phyloP scores from a whole-genome alignment of 37 sponge, comb jelly and placozoan genomes.

The Halichondria panicea region DNA sequence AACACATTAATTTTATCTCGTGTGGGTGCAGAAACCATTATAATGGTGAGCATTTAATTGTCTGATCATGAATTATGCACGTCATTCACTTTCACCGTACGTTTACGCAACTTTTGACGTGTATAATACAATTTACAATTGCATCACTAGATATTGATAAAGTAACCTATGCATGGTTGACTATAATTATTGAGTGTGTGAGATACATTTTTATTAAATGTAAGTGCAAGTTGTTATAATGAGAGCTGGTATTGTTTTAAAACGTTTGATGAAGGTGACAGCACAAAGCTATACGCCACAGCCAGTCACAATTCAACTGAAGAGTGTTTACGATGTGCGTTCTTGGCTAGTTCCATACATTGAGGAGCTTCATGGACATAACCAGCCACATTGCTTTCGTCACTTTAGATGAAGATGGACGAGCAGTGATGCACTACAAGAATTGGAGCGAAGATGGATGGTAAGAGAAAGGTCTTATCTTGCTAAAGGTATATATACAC shows the following conservation, averaged over 20 bases:
- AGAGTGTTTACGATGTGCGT: conserved; percentile 17
- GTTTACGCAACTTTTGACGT: too few relatives aligned
- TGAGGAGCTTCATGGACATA: conserved; percentile 24
- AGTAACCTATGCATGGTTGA: too few relatives aligned
- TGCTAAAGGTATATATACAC: not conserved
- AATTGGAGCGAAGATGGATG: conserved; percentile 23
- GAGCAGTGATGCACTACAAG: conserved; percentile 36
- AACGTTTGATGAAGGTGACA: conserved; percentile 11
- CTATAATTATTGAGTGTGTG: too few relatives aligned
- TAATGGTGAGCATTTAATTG: not conserved
- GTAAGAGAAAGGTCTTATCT: not conserved
- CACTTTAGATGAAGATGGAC: conserved; percentile 3
- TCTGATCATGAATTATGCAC: too few relatives aligned
- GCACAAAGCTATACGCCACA: conserved; percentile 12
- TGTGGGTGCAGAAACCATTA: not conserved
- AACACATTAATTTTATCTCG: not conserved
- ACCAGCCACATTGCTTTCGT: conserved; percentile 24
- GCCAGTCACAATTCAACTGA: not conserved
- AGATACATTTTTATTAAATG: too few relatives aligned
- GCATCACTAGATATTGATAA: too few relatives aligned
- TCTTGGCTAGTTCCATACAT: conserved; percentile 23
- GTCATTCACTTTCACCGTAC: too few relatives aligned
- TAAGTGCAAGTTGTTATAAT: not conserved
- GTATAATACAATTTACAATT: too few relatives aligned
- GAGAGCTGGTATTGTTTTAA: not conserved